Evolutionary conservation across 2,888 invertebrate species (phyloP), one percentile per base, ranked within the genome.

Genomic region (Synergus gifuensis): DNA sequence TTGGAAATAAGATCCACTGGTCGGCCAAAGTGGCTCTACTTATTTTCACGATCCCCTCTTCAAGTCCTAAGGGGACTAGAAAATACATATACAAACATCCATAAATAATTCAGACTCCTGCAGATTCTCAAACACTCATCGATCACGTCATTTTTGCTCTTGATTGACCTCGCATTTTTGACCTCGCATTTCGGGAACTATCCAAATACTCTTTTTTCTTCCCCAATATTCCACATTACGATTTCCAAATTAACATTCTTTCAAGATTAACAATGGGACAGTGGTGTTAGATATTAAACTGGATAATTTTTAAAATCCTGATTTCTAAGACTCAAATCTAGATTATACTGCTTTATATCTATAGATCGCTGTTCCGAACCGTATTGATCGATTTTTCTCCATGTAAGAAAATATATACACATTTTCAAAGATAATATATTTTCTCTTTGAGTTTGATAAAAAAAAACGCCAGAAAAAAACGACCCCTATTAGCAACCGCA

Each of bases 1-100:
- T 89, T 87, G 86, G 87, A 87, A 87, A 78, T 79, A 76, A 81
- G 80, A 80, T 82, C 83, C 79, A 80, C 79, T 83, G 81, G 82
- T 80, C 83, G 81, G 66, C 80, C 82, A 79, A 82, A 83, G 76
- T 82, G 79, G 18, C 66, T 77, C 79, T 76, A 79, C 77, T 81
- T 80, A 80, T 82, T 82, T 82, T 79, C 78, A 81, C 67, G 79
- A 80, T 78, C 78, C 36, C 67, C 58, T 69, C 69, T 69, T 5
- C 4, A 69, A 4, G 28, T 18, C 11, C n/a, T 46, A 16, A 22
- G 22, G 69, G 54, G 66, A 12, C 16, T 42, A 0, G n/a, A 44
- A 66, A 42, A 66, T 42, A 66, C 12, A 22, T 79, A 18, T 42
- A n/a, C 63, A 63, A 36, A 58, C 28, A 62, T 62, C 62, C 42